These are phyloP conservation scores for Mirza zaza DNA, from an alignment of 2,113 vertebrate genomes.

Conservation along the genomic window DNA sequence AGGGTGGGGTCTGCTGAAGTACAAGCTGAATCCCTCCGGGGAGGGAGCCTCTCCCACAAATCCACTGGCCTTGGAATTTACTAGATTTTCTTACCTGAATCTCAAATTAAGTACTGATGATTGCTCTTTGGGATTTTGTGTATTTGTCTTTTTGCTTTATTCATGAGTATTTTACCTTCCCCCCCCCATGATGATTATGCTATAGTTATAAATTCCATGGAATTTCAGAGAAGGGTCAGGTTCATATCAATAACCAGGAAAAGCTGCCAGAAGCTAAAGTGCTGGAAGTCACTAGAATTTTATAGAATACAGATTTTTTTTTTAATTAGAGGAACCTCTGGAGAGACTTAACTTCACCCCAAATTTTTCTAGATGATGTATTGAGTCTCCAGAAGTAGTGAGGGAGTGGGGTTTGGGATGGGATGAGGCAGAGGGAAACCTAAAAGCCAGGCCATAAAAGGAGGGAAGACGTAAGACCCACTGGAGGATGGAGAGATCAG, in stretches of 20 bases:
- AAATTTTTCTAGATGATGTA: not conserved
- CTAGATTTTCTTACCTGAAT: not conserved
- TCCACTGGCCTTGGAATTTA: too few relatives aligned
- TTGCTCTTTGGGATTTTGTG: not conserved
- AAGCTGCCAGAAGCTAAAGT: not conserved
- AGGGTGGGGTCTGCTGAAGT: not conserved
- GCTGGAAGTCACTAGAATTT: not conserved
- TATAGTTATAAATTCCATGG: not conserved
- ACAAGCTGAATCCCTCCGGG: too few relatives aligned
- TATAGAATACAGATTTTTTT: not conserved
- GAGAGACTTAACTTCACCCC: not conserved
- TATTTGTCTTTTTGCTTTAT: not conserved
- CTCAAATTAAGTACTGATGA: not conserved
- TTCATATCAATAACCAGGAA: not conserved
- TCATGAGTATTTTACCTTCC: not conserved
- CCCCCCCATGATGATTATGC: not conserved
- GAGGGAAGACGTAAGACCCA: not conserved
- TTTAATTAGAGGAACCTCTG: not conserved
- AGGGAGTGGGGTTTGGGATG: too few relatives aligned
- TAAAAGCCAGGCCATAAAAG: not conserved
- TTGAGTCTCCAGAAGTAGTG: not conserved
- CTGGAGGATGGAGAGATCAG: not conserved
- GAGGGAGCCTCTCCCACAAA: too few relatives aligned
- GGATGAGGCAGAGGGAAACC: not conserved
- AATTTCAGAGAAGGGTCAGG: not conserved